Percentiles rank a stretch among this genome's conserved stretches.
Conservation (phyloP, 2,113 vertebrate species). For the Chrysochloris asiatica region DNA sequence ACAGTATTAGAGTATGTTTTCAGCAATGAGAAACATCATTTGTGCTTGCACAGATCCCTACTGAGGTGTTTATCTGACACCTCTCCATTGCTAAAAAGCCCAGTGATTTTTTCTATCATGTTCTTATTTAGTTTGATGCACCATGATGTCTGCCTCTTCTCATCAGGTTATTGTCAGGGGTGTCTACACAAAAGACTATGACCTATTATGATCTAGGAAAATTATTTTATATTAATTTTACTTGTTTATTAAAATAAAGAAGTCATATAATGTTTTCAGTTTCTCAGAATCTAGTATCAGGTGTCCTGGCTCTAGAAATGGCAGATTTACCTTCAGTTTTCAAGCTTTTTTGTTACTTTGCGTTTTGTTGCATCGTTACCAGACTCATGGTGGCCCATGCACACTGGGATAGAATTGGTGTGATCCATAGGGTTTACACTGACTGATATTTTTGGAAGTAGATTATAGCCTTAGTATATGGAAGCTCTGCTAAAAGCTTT, state of each 20-base stretch:
- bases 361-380: background rate
- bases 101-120: slow-evolving; percentile 51
- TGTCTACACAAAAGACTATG: background rate
- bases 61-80: slow-evolving; percentile 45
- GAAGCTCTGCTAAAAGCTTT: too few species aligned
- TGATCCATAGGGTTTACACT: background rate
- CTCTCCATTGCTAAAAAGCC: slow-evolving; percentile 18
- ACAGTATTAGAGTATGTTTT: slow-evolving; percentile 42
- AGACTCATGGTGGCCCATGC: background rate
- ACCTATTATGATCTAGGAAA: slow-evolving; percentile 4
- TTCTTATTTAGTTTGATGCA: slow-evolving; percentile 33
- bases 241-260: background rate
- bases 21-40: slow-evolving; percentile 8
- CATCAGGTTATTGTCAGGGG: background rate
- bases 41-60: slow-evolving; percentile 9
- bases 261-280: slow-evolving; percentile 4
- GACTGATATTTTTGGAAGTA: background rate
- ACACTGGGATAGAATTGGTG: background rate
- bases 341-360: background rate
- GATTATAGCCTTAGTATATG: too few species aligned
- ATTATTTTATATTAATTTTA: too few species aligned
- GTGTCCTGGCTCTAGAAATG: background rate
- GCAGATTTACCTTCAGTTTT: background rate
- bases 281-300: background rate
- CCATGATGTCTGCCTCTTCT: background rate